phyloP scores from a whole-genome alignment of 1,140 invertebrate species.

The Pectinophora gossypiella region DNA sequence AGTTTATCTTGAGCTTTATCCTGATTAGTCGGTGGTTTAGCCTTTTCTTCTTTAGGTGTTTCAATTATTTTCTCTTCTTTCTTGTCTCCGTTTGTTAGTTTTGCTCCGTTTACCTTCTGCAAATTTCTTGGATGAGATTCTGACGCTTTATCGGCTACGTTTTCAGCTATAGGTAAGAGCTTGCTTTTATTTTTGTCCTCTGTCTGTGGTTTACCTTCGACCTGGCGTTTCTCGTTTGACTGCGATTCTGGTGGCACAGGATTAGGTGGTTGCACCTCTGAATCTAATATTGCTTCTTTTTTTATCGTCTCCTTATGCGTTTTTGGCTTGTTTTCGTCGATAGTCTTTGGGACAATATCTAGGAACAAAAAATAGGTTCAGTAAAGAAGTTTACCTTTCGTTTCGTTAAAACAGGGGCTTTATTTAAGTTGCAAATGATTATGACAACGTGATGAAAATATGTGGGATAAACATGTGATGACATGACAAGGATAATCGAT shows the following conservation, averaged over 20 bases:
- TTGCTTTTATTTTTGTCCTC: conserved; percentile 17
- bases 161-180: not conserved
- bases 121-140: conserved; percentile 47
- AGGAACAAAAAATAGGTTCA: too few relatives aligned
- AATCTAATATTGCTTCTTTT: conserved; percentile 37
- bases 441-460: too few relatives aligned
- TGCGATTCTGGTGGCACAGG: conserved; percentile 58
- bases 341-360: too few relatives aligned
- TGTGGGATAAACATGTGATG: too few relatives aligned
- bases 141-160: conserved; percentile 26
- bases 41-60: conserved; percentile 18
- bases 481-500: too few relatives aligned
- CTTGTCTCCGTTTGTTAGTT: conserved; percentile 30
- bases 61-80: conserved; percentile 21
- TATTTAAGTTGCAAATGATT: too few relatives aligned
- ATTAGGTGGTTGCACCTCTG: conserved; percentile 65
- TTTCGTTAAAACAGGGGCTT: too few relatives aligned
- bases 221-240: conserved; percentile 27
- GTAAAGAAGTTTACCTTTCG: too few relatives aligned
- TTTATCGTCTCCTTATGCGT: not conserved
- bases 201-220: conserved; percentile 7
- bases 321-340: not conserved
- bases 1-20: conserved; percentile 20
- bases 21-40: conserved; percentile 11
- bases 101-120: conserved; percentile 41